Evolutionary conservation across 2,888 invertebrate species (phyloP).

Genomic region (Magallana nippona): DNA sequence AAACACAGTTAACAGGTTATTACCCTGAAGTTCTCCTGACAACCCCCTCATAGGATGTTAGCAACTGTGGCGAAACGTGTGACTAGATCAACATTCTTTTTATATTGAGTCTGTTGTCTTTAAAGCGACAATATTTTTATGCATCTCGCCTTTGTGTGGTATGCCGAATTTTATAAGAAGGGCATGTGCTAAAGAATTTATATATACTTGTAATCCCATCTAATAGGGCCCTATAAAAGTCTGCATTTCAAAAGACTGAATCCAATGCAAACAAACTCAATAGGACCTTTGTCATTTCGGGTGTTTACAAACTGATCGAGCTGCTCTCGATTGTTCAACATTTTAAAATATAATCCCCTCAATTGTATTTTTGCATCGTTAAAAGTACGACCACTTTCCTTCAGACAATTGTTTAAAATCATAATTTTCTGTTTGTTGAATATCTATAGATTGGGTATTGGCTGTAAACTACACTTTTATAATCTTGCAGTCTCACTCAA

Average conservation of each 20-base stretch:
- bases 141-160: neutral
- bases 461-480: too few relatives aligned
- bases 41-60: neutral
- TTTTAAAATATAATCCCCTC: neutral
- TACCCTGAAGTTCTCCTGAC: neutral
- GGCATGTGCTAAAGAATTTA: neutral
- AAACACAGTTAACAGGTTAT: neutral
- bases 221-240: conserved; percentile 16
- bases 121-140: neutral
- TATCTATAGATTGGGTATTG: too few relatives aligned
- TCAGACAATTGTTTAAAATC: neutral
- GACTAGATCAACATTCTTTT: neutral
- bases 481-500: too few relatives aligned
- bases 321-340: conserved; percentile 5
- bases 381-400: conserved; percentile 3
- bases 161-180: neutral
- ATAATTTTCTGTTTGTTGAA: too few relatives aligned
- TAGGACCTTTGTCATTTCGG: conserved; percentile 9
- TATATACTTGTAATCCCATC: neutral
- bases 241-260: conserved; percentile 3
- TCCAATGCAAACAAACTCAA: conserved; percentile 17
- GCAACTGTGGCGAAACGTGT: neutral
- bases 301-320: conserved; percentile 17
- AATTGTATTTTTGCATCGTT: conserved; percentile 20
- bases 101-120: conserved; percentile 7